phyloP scores from a whole-genome alignment of 2,888 invertebrate genomes.

The Eilema caniola region DNA sequence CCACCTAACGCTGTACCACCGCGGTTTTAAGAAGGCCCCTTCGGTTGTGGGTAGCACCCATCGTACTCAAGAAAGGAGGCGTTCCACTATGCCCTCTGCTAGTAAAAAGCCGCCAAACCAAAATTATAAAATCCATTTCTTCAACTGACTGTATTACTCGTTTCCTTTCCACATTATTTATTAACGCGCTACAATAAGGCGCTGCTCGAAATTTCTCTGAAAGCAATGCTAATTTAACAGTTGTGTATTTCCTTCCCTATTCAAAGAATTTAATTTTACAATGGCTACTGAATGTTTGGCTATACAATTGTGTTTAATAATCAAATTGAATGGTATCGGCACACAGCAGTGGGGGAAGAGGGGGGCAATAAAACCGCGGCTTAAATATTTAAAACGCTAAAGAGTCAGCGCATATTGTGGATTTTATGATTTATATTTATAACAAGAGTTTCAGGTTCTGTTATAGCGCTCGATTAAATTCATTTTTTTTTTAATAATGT shows the following conservation, averaged over 20 bases:
- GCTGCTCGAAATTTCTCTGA: background rate
- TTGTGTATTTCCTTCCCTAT: conserved; percentile 8
- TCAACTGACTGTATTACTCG: background rate
- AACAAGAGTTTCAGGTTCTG: too few species aligned
- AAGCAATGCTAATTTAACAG: background rate
- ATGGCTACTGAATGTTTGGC: conserved; percentile 18
- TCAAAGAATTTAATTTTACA: conserved; percentile 20
- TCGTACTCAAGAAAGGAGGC: too few species aligned
- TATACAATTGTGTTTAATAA: conserved; percentile 19
- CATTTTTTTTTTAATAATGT: too few species aligned
- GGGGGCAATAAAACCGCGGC: conserved; percentile 29
- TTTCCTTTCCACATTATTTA: conserved; percentile 6
- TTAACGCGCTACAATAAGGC: background rate
- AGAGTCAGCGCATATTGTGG: conserved; percentile 20
- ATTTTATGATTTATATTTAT: conserved; percentile 3
- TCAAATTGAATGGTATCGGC: conserved; percentile 28
- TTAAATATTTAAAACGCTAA: conserved; percentile 40
- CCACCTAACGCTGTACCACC: too few species aligned
- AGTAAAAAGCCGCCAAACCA: too few species aligned
- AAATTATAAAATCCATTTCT: too few species aligned
- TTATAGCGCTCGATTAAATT: too few species aligned
- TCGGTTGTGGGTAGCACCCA: too few species aligned
- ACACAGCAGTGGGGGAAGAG: background rate
- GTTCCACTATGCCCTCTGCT: too few species aligned
- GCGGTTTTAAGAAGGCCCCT: too few species aligned